These are phyloP conservation scores for Cyrtonyx montezumae DNA, from an alignment of 2,113 vertebrate species.

Conservation along the genomic window DNA sequence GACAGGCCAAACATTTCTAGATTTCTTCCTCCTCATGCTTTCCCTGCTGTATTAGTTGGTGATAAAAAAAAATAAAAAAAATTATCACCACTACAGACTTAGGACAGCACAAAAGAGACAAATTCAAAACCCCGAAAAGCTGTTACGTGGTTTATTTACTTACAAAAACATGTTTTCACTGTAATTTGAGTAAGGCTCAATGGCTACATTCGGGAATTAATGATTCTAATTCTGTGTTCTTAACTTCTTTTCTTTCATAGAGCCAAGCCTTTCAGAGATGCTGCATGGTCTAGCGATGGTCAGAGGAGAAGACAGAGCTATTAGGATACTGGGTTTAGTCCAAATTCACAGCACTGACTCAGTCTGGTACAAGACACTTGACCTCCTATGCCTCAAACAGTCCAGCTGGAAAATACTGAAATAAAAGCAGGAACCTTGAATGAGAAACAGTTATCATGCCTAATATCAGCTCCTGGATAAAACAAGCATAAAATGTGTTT, in stretches of 20 bases:
- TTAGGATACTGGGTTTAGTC: background rate
- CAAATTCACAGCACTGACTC: conserved; percentile 60
- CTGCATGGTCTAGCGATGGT: conserved; percentile 41
- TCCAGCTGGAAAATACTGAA: conserved; percentile 54
- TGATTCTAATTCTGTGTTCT: conserved; percentile 22
- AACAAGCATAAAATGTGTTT: conserved; percentile 62
- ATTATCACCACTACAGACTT: background rate
- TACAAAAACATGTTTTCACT: conserved; percentile 50
- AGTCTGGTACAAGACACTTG: conserved; percentile 58
- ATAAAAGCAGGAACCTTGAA: conserved; percentile 50
- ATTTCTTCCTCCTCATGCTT: background rate
- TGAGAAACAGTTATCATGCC: conserved; percentile 44
- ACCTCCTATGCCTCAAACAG: conserved; percentile 51
- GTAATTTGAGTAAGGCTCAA: conserved; percentile 50
- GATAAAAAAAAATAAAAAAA: conserved; percentile 12
- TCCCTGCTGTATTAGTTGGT: background rate
- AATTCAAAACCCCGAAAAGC: background rate
- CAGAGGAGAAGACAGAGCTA: conserved; percentile 24
- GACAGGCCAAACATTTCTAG: background rate
- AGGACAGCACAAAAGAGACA: conserved; percentile 18
- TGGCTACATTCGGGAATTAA: conserved; percentile 59
- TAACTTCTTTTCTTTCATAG: conserved; percentile 34
- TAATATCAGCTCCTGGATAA: conserved; percentile 55
- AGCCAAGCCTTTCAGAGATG: conserved; percentile 48
- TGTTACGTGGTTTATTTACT: conserved; percentile 43